Evolutionary conservation across 2,797 vertebrate genomes (phyloP).

Genomic region (Hydrophis major): DNA sequence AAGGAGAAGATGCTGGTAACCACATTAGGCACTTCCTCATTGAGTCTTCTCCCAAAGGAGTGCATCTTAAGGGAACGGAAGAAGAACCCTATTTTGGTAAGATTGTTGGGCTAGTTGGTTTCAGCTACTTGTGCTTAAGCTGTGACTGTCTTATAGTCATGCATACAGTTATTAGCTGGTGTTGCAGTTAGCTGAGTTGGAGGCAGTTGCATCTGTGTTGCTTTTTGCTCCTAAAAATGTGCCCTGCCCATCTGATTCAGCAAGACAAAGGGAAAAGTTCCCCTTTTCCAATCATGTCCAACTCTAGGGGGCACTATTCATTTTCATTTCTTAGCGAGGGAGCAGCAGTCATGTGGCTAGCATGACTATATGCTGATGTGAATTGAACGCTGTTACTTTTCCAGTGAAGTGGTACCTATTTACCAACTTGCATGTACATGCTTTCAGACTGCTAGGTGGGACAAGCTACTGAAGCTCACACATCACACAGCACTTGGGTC

Average conservation of each 20-base stretch:
- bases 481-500: background rate
- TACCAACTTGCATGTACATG: background rate
- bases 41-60: constrained; percentile 87
- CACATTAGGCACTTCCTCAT: constrained; percentile 86
- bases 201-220: background rate
- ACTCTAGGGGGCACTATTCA: background rate
- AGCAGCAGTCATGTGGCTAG: background rate
- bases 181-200: background rate
- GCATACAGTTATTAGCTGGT: background rate
- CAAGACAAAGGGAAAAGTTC: background rate
- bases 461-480: background rate
- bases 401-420: background rate
- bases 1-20: constrained; percentile 62
- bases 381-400: background rate
- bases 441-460: background rate
- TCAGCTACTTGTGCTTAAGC: background rate
- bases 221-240: background rate
- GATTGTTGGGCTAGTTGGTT: constrained; percentile 20
- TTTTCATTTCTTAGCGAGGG: background rate
- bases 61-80: constrained; percentile 83
- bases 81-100: constrained; percentile 91
- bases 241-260: background rate
- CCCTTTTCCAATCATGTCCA: background rate
- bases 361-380: background rate
- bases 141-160: background rate